Conservation (phyloP, 2,113 vertebrate genomes). For the Tamias sibiricus region DNA sequence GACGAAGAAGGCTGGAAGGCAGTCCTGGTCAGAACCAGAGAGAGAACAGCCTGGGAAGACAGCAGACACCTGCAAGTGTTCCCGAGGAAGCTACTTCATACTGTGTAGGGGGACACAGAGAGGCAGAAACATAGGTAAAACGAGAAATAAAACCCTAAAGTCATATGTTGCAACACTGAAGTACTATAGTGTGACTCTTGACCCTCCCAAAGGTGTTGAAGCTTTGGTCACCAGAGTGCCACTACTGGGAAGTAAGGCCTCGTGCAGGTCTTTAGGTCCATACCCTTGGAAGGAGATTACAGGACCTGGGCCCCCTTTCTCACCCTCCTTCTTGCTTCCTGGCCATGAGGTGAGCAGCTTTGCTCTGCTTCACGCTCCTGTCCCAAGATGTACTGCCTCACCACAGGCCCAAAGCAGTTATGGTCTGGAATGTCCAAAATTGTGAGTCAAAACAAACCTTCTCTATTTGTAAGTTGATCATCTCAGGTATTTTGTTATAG, state of each 20-base stretch:
- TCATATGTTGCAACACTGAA: neutral
- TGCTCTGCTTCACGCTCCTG: neutral
- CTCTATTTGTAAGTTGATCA: neutral
- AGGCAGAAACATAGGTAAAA: neutral
- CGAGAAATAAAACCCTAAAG: neutral
- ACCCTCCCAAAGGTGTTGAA: neutral
- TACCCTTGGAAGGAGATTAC: neutral
- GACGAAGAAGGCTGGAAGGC: neutral
- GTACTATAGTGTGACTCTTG: neutral
- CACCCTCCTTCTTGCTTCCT: neutral
- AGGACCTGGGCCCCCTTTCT: too few species aligned
- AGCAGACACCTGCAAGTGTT: neutral
- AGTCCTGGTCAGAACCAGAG: neutral
- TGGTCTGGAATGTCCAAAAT: neutral
- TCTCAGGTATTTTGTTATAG: neutral
- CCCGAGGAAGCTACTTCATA: neutral
- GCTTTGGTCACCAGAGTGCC: too few species aligned
- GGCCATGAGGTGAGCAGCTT: neutral
- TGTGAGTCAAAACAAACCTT: neutral
- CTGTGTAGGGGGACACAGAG: neutral
- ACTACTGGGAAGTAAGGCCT: neutral
- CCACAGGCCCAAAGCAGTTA: neutral
- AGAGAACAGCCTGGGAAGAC: neutral
- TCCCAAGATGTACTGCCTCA: neutral
- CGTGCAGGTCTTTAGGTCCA: neutral